Evolutionary conservation across 2,888 invertebrate genomes (phyloP).

Genomic region (Polymixis lichenea): DNA sequence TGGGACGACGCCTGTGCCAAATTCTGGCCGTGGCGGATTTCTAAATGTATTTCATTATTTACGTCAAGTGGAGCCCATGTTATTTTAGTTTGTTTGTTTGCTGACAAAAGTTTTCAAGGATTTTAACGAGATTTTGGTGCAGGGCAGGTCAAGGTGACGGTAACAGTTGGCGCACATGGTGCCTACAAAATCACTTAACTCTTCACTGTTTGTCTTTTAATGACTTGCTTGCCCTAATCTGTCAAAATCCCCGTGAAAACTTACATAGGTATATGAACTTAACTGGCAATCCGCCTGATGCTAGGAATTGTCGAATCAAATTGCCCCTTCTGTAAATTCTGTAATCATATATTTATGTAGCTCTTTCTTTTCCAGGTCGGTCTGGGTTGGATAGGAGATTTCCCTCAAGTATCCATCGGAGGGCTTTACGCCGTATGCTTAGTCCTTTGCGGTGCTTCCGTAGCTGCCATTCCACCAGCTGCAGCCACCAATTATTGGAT

Average conservation of each 20-base stretch:
- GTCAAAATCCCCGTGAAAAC: not conserved
- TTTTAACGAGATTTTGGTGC: conserved; percentile 15
- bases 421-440: conserved; percentile 96
- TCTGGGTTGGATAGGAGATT: conserved; percentile 97
- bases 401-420: conserved; percentile 95
- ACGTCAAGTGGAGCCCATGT: conserved; percentile 51
- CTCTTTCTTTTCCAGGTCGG: conserved; percentile 90
- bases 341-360: not conserved
- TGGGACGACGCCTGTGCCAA: conserved; percentile 77
- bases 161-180: not conserved
- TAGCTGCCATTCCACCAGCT: conserved; percentile 91
- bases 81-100: conserved; percentile 53
- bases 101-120: conserved; percentile 47
- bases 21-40: conserved; percentile 66
- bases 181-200: not conserved
- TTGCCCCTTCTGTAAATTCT: not conserved
- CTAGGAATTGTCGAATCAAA: not conserved
- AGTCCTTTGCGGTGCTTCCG: conserved; percentile 91
- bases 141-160: conserved; percentile 23
- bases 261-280: not conserved
- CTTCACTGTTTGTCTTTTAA: not conserved
- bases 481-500: conserved; percentile 85
- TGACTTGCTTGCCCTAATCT: not conserved
- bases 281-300: not conserved
- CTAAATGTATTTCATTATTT: conserved; percentile 63